Percentiles rank a stretch among this genome's conserved stretches.
Conservation (phyloP, 1,140 invertebrate species). For the Octopus sinensis region DNA sequence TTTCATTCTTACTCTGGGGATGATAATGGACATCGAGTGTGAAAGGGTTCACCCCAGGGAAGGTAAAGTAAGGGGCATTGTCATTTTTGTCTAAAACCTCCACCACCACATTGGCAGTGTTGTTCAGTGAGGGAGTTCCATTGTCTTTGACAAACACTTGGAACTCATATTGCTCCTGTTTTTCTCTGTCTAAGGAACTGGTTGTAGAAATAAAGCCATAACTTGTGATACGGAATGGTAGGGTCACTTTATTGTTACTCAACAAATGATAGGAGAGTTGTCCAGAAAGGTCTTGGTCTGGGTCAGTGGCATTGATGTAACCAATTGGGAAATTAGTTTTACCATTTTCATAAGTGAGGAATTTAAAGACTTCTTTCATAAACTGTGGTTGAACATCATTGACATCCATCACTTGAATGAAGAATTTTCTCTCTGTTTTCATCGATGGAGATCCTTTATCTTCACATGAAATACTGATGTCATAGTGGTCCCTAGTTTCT, state of each 20-base stretch:
- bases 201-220: conserved; percentile 83
- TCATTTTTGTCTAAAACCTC: conserved; percentile 85
- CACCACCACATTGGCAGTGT: conserved; percentile 69
- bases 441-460: conserved; percentile 59
- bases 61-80: conserved; percentile 64
- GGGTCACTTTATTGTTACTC: conserved; percentile 32
- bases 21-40: no score
- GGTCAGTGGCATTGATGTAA: conserved; percentile 37
- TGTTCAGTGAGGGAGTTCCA: conserved; percentile 74
- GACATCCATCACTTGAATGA: conserved; percentile 81
- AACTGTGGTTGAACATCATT: conserved; percentile 69
- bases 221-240: conserved; percentile 30
- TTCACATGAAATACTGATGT: conserved; percentile 34
- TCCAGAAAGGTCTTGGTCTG: conserved; percentile 39
- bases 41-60: no score
- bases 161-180: conserved; percentile 72
- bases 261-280: conserved; percentile 36
- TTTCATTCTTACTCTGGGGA: no score
- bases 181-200: conserved; percentile 79
- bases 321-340: conserved; percentile 33
- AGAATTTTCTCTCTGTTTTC: conserved; percentile 77
- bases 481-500: conserved; percentile 73
- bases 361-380: conserved; percentile 35
- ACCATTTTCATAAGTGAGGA: conserved; percentile 42
- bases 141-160: conserved; percentile 81